Evolutionary conservation across 2,888 invertebrate genomes (phyloP).

Genomic region (Tuberolachnus salignus): DNA sequence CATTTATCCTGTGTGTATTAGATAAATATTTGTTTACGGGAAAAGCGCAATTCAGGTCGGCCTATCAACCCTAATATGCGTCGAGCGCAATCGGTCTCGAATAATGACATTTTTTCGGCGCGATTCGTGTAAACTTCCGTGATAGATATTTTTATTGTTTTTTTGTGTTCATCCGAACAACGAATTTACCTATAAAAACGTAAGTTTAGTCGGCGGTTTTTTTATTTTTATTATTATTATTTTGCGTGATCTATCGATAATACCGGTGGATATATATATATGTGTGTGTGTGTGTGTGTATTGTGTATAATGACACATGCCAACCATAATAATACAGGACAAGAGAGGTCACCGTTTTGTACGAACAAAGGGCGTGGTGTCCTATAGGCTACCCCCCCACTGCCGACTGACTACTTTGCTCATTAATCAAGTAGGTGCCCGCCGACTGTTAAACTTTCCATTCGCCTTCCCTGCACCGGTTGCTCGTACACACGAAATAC

Average conservation of each 20-base stretch:
- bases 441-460: conserved; percentile 36
- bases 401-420: not conserved
- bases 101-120: too few species aligned
- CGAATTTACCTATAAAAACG: too few species aligned
- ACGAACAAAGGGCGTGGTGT: conserved; percentile 46
- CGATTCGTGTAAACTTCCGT: too few species aligned
- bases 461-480: conserved; percentile 28
- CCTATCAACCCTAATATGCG: too few species aligned
- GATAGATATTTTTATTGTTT: too few species aligned
- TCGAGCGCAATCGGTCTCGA: too few species aligned
- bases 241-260: conserved; percentile 1
- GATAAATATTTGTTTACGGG: too few species aligned
- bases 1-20: too few species aligned
- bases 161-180: too few species aligned
- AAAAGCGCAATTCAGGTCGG: too few species aligned
- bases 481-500: not conserved
- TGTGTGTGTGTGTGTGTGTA: not conserved
- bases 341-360: conserved; percentile 50
- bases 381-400: not conserved
- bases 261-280: too few species aligned
- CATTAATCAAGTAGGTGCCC: conserved; percentile 49
- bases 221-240: not conserved
- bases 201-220: not conserved
- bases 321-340: conserved; percentile 14
- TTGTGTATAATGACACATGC: conserved; percentile 11